phyloP scores from a whole-genome alignment of 2,113 vertebrate genomes.

The Empidonax traillii region DNA sequence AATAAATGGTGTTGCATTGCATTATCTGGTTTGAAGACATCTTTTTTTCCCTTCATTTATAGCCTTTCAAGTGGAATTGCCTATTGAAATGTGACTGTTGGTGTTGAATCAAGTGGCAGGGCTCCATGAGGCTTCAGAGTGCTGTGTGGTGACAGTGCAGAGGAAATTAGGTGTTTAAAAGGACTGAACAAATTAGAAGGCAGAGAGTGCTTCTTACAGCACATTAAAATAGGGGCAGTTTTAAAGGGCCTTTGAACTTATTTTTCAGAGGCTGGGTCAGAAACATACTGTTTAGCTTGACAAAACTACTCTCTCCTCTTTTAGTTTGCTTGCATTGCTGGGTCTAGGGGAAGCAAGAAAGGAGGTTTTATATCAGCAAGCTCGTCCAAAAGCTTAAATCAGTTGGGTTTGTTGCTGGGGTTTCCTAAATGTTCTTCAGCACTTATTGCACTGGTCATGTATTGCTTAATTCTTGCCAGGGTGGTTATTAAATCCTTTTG shows the following conservation, averaged over 20 bases:
- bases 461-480: neutral
- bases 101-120: conserved; percentile 41
- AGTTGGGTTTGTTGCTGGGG: neutral
- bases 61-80: conserved; percentile 56
- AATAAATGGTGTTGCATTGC: conserved; percentile 41
- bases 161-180: conserved; percentile 58
- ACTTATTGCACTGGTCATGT: neutral
- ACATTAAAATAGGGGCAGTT: conserved; percentile 41
- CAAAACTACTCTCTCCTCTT: neutral
- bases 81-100: conserved; percentile 47
- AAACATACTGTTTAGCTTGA: neutral
- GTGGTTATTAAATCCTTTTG: neutral
- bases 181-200: conserved; percentile 53
- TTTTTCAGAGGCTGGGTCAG: conserved; percentile 11
- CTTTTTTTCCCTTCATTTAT: conserved; percentile 32
- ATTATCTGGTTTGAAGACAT: conserved; percentile 14
- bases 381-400: neutral
- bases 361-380: neutral
- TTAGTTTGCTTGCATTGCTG: neutral
- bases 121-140: conserved; percentile 10
- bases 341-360: neutral
- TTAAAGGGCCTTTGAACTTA: conserved; percentile 38
- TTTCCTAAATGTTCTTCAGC: neutral
- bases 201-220: neutral
- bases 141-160: conserved; percentile 33